Evolutionary conservation across 92 coral and sea anemone genomes (phyloP), one percentile per base, ranked within the genome.

Genomic region (Galaxea fascicularis): DNA sequence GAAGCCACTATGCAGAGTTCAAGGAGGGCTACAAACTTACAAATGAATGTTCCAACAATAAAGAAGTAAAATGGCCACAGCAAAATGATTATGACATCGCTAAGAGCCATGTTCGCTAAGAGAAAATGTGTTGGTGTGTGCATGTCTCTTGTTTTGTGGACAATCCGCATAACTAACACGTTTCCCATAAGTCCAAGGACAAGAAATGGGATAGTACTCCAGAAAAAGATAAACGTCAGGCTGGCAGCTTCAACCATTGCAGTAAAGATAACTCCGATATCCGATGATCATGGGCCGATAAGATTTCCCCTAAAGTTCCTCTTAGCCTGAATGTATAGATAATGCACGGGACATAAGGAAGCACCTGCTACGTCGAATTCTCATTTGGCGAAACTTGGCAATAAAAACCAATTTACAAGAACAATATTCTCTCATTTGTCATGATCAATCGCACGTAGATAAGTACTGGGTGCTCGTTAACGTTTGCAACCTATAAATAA

Each of bases 71-170:
- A 31, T 28, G 71, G 44, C 71, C 71, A 65, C 46, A 65, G 16
- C 46, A 65, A 65, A 14, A 30, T 26, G 71, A 30, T 30, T n/a
- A 65, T 29, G 46, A 30, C 71, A 65, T 65, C 71, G 22, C 71
- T 65, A 28, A 65, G 15, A 30, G 71, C 47, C 71, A 65, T 14
- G 35, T 17, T 65, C 44, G 35, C 71, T 8, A 65, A 30, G 9
- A 65, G 71, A 12, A 25, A 65, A 12, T 65, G 29, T 12, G 47
- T 65, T 30, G 71, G 45, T 21, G 71, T 65, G 71, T 65, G 71
- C 71, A 65, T 65, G 17, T 65, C 71, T 29, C 71, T 10, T 4
- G 22, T 65, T 5, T 65, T 65, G n/a, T 65, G 71, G 22, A 65
- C 71, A 65, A 65, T 65, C 29, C 44, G 71, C 12, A 65, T 14